Percentiles rank a stretch among this genome's conserved stretches.
phyloP scores from a whole-genome alignment of 2,888 invertebrate genomes.

The Amorpha juglandis region DNA sequence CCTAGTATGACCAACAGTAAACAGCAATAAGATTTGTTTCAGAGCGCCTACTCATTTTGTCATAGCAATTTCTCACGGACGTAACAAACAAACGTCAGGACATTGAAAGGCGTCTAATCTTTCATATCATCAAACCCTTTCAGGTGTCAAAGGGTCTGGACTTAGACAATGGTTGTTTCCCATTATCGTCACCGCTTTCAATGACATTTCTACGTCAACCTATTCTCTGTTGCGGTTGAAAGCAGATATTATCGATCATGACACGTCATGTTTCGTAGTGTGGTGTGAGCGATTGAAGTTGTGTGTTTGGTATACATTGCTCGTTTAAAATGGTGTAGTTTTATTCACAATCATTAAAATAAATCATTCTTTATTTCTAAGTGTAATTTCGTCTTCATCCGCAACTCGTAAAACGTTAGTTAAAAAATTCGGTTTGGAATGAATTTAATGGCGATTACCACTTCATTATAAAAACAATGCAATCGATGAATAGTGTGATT shows the following conservation, averaged over 20 bases:
- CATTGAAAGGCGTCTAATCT: conserved; percentile 43
- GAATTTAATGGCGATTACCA: too few relatives aligned
- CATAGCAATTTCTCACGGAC: conserved; percentile 18
- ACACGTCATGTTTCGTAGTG: conserved; percentile 50
- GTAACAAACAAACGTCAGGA: conserved; percentile 4
- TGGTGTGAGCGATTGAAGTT: background rate
- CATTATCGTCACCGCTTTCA: conserved; percentile 48
- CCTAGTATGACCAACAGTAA: background rate
- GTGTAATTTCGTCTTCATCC: too few relatives aligned
- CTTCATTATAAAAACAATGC: too few relatives aligned
- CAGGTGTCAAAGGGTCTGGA: conserved; percentile 36
- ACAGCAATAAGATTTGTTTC: background rate
- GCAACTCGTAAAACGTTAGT: too few relatives aligned
- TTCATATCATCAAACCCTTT: conserved; percentile 36
- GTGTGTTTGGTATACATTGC: conserved; percentile 39
- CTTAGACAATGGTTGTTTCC: conserved; percentile 40
- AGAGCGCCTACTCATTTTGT: conserved; percentile 26
- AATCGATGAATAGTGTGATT: too few relatives aligned
- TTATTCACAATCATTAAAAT: background rate
- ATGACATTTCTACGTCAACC: conserved; percentile 51
- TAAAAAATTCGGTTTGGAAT: too few relatives aligned
- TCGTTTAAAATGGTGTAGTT: background rate
- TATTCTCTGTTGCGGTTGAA: conserved; percentile 48
- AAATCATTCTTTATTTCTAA: background rate
- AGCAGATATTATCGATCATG: conserved; percentile 73